Conservation (phyloP, 2,113 vertebrate genomes). For the Oreocharis arfaki region DNA sequence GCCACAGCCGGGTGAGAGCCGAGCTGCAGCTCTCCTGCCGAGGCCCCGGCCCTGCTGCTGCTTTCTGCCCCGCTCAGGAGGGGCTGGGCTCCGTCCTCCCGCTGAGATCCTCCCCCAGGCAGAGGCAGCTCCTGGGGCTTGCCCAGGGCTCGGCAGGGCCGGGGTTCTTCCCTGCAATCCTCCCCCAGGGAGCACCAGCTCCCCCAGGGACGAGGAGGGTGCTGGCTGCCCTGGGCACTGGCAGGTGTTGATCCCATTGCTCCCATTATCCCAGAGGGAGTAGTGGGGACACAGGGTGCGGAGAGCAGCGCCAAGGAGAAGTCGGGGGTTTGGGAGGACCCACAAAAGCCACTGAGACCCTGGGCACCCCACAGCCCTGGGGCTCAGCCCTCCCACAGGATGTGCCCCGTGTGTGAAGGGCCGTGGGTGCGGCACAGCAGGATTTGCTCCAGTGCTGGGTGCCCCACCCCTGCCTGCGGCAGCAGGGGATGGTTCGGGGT, state of each 20-base stretch:
- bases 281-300: accelerated
- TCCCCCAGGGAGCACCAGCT: background rate
- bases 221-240: accelerated
- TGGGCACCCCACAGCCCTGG: background rate
- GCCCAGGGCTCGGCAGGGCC: background rate
- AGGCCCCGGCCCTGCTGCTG: background rate
- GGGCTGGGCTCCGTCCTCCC: background rate
- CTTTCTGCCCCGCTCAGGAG: background rate
- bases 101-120: accelerated
- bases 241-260: accelerated
- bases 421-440: background rate
- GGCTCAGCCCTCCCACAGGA: background rate
- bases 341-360: background rate
- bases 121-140: background rate
- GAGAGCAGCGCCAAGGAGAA: background rate
- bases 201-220: accelerated
- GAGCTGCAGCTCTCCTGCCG: accelerated
- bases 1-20: background rate
- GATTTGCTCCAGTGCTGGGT: background rate
- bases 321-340: background rate
- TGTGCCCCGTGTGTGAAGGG: background rate
- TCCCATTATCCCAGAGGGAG: accelerated
- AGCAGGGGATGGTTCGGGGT: background rate
- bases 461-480: background rate
- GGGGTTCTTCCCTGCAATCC: background rate